A percentile compares a stretch with the other conserved stretches of the same genome.
These are phyloP conservation scores for Spodoptera picta DNA, from an alignment of 2,888 invertebrate genomes.

Conservation along the genomic window DNA sequence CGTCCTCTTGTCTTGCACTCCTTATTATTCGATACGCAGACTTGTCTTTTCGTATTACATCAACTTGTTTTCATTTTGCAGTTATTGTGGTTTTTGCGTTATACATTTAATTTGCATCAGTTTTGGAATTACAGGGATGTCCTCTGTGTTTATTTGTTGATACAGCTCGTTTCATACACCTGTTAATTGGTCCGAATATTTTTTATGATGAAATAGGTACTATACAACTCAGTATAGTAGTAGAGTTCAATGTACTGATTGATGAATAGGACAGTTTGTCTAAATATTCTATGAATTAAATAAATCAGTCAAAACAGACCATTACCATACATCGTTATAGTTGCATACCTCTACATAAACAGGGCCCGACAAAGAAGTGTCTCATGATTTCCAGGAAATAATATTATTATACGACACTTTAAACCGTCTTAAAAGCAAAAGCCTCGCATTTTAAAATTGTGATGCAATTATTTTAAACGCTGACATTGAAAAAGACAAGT, in stretches of 20 bases:
- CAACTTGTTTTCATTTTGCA: constrained; percentile 42
- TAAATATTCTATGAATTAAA: too few relatives aligned
- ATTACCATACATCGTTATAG: constrained; percentile 31
- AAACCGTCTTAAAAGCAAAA: constrained; percentile 85
- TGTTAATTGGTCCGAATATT: too few relatives aligned
- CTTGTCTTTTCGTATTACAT: constrained; percentile 57
- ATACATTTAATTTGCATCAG: neutral
- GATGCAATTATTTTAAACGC: constrained; percentile 89
- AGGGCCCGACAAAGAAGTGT: constrained; percentile 73
- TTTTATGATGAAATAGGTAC: too few relatives aligned
- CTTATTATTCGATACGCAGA: constrained; percentile 65
- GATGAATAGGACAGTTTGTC: too few relatives aligned
- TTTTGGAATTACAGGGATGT: too few relatives aligned
- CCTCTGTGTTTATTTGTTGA: too few relatives aligned
- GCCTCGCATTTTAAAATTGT: constrained; percentile 87
- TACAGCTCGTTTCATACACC: too few relatives aligned
- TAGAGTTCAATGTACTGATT: too few relatives aligned
- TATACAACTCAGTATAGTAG: too few relatives aligned
- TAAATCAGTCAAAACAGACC: neutral
- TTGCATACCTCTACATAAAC: constrained; percentile 40
- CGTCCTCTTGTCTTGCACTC: constrained; percentile 65
- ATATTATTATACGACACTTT: constrained; percentile 81
- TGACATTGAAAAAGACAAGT: constrained; percentile 89
- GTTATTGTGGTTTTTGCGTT: constrained; percentile 29
- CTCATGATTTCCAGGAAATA: constrained; percentile 85